Conservation (phyloP, 37 sponge, comb jelly and placozoan genomes). For the Tethya wilhelma region DNA sequence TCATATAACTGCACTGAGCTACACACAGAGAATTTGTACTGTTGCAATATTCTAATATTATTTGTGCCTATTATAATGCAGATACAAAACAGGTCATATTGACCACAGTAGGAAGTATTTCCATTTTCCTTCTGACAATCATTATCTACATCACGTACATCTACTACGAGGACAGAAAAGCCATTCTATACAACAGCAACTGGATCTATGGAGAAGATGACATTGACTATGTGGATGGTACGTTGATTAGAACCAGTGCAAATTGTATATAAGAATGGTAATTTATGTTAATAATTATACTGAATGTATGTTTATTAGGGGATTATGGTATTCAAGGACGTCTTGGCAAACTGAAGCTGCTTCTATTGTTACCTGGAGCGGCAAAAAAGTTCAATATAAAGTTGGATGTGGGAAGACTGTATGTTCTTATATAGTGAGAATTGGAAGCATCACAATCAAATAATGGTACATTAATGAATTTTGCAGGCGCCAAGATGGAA, state of each 20-base stretch:
- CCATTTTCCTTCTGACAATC: not conserved
- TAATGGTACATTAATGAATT: not conserved
- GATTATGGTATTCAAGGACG: not conserved
- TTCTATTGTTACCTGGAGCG: not conserved
- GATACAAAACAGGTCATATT: not conserved
- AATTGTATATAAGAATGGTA: too few species aligned
- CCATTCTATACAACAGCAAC: constrained; percentile 14
- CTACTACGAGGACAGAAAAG: constrained; percentile 9
- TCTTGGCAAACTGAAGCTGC: not conserved
- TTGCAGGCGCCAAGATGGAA: not conserved
- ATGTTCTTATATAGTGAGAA: too few species aligned
- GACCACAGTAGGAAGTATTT: not conserved
- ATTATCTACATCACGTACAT: not conserved
- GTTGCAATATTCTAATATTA: too few species aligned
- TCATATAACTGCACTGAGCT: too few species aligned
- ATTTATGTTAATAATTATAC: not conserved
- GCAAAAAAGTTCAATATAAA: not conserved
- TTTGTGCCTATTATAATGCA: not conserved
- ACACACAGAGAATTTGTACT: too few species aligned
- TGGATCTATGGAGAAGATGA: constrained; percentile 37
- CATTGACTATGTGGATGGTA: constrained; percentile 14
- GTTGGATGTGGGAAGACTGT: too few species aligned
- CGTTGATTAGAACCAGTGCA: too few species aligned
- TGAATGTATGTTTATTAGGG: not conserved
- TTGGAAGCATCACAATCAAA: not conserved